Conservation (phyloP, 2,113 vertebrate species). For the Dolichallabes microphthalmus region DNA sequence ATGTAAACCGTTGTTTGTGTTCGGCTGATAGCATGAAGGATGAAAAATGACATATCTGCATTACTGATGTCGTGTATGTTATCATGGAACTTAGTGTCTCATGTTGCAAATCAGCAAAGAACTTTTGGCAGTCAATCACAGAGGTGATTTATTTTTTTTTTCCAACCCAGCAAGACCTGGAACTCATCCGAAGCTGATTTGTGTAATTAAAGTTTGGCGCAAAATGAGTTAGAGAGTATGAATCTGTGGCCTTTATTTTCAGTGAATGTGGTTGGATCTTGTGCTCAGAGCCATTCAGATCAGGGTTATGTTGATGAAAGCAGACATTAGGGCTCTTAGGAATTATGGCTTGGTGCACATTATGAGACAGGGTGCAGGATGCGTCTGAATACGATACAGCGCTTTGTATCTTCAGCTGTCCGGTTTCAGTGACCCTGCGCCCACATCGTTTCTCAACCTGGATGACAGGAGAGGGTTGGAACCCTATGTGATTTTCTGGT, state of each 20-base stretch:
- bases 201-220: slow-evolving; percentile 28
- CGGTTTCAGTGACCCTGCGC: not conserved
- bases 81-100: not conserved
- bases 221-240: slow-evolving; percentile 59
- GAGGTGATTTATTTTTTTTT: slow-evolving; percentile 17
- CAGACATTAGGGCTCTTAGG: not conserved
- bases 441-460: not conserved
- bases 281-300: not conserved
- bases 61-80: slow-evolving; percentile 4
- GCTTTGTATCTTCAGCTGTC: not conserved
- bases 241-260: not conserved
- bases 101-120: not conserved
- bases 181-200: slow-evolving; percentile 52
- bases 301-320: not conserved
- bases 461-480: not conserved
- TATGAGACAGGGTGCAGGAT: not conserved
- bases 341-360: not conserved
- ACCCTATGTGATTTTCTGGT: not conserved
- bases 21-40: not conserved
- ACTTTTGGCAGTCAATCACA: slow-evolving; percentile 5
- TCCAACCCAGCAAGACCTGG: slow-evolving; percentile 39
- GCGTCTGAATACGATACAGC: not conserved
- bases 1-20: not conserved
- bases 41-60: not conserved
- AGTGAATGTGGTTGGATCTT: not conserved